Evolutionary conservation across 2,888 invertebrate genomes (phyloP).

Genomic region (Hypsopygia costalis): DNA sequence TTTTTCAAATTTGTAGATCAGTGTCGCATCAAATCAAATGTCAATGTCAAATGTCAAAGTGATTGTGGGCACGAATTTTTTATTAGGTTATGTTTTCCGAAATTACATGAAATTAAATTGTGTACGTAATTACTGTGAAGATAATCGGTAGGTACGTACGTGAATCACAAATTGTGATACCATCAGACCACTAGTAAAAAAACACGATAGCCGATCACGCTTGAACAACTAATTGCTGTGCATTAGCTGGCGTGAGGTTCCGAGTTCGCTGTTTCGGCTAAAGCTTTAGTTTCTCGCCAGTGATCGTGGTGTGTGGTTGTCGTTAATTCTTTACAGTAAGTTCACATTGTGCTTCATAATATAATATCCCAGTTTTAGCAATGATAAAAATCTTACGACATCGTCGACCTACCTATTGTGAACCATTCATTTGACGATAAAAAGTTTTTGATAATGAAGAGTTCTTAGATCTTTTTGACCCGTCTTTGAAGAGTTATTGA

Average conservation of each 20-base stretch:
- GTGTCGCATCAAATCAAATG: no score
- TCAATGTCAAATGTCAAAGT: no score
- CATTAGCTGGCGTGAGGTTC: background rate
- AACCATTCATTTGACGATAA: background rate
- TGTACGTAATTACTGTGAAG: no score
- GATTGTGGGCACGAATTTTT: no score
- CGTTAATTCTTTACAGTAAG: constrained; percentile 36
- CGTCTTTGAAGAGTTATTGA: background rate
- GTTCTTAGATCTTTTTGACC: background rate
- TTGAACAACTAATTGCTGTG: constrained; percentile 9
- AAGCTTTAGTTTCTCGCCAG: constrained; percentile 49
- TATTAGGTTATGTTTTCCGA: no score
- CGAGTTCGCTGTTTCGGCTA: constrained; percentile 8
- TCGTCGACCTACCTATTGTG: no score
- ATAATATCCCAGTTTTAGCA: no score
- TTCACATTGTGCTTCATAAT: constrained; percentile 26
- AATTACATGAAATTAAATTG: no score
- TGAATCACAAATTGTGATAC: background rate
- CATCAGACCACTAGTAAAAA: background rate
- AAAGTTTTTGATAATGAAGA: background rate
- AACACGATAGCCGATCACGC: constrained; percentile 10
- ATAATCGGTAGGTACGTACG: no score
- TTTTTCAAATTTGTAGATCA: no score
- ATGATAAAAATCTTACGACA: no score
- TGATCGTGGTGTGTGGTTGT: constrained; percentile 36